Evolutionary conservation across 2,888 invertebrate genomes (phyloP).

Genomic region (Cotesia congregata): DNA sequence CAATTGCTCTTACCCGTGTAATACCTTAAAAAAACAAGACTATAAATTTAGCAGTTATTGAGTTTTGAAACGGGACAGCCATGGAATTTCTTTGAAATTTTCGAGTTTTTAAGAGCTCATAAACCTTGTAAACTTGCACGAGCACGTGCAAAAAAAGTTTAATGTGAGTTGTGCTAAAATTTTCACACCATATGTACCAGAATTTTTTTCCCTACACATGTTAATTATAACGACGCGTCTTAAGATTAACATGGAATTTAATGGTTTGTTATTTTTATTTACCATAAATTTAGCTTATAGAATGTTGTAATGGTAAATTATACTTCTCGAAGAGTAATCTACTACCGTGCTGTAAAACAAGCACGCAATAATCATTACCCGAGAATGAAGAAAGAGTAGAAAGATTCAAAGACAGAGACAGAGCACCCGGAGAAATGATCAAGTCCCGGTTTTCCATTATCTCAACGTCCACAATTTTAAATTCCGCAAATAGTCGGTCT

Average conservation of each 20-base stretch:
- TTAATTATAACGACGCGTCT: background rate
- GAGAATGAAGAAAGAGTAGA: background rate
- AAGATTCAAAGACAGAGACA: background rate
- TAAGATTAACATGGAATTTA: background rate
- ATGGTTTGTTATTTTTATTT: background rate
- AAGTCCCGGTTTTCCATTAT: constrained; percentile 25
- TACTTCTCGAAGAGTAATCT: background rate
- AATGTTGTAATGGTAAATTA: constrained; percentile 1
- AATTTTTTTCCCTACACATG: background rate
- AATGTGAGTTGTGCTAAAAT: background rate
- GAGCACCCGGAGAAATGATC: background rate
- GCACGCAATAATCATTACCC: constrained; percentile 3
- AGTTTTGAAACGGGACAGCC: too few species aligned
- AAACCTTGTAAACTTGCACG: background rate
- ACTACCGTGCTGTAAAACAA: constrained; percentile 5
- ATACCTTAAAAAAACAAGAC: too few species aligned
- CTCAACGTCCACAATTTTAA: constrained; percentile 22
- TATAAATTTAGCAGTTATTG: too few species aligned
- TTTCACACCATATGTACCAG: background rate
- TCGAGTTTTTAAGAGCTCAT: background rate
- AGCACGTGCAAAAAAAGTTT: background rate
- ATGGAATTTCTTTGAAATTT: too few species aligned
- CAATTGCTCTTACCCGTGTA: too few species aligned
- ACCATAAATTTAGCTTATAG: background rate
- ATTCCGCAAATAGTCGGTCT: constrained; percentile 29